Base-by-base conservation (phyloP, 1,140 invertebrate genomes). In the Camponotus floridanus region DNA sequence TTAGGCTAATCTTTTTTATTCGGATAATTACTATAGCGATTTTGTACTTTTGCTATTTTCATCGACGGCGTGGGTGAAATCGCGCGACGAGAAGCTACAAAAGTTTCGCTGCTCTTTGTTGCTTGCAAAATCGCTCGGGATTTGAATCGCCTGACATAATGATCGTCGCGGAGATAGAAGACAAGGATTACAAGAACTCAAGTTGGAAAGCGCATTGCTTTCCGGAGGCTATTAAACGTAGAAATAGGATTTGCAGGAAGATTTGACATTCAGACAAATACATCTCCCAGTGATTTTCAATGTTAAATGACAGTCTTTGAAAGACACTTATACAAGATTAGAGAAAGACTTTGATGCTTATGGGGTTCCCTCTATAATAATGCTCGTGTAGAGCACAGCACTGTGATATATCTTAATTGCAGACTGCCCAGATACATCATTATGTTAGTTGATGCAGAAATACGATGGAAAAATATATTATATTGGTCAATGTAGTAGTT, bases 21-120 rank as follows among this genome's bases (percentile, higher is more conserved):
- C 74, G 80, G 76, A 61, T 90, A 88, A 91, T 88, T 85, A 87
- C 65, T 84, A 85, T 91, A 80, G 88, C 85, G 80, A 91, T 92
- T 91, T 91, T 91, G 84, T 91, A 91, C 88, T 86, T 86, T 90
- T 91, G 90, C 88, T 91, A 91, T 86, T 62, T 57, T 59, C 15
- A 59, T 31, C 36, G 70, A 68, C 36, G 62, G 39, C 81, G 70
- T 80, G 59, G 68, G 62, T 31, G 7, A 4, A 62, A 65, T 71
- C 55, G 78, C 65, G 76, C 31, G 73, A 59, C 78, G 88, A 86
- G 87, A 81, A 86, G 81, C 26, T 62, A 42, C 71, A 62, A 15
- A 87, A 51, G n/a, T 76, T 33, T 70, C 33, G 78, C 78, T 80
- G 51, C 48, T 80, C 31, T 13, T n/a, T 2, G 26, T 68, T 26